Percentiles rank a stretch among this genome's conserved stretches.
Evolutionary conservation across 2,113 vertebrate species (phyloP).

Genomic region (Tautogolabrus adspersus): DNA sequence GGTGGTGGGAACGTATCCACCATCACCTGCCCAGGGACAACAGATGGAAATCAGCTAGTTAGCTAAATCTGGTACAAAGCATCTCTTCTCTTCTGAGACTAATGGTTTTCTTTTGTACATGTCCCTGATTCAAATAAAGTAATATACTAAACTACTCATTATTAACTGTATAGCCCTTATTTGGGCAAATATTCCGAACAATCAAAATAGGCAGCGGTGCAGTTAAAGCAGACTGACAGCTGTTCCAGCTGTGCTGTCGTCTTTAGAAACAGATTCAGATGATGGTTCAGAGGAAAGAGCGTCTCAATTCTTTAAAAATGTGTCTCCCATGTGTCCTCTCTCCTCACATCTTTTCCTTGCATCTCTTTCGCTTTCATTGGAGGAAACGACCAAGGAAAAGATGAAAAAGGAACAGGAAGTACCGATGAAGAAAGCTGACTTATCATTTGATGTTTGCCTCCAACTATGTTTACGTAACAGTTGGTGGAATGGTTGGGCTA

Average conservation of each 20-base stretch:
- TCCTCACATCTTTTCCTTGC: not conserved
- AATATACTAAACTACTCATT: not conserved
- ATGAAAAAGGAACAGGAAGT: not conserved
- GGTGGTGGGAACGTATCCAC: no score
- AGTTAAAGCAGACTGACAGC: not conserved
- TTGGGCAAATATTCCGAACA: not conserved
- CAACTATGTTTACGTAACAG: not conserved
- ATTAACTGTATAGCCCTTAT: not conserved
- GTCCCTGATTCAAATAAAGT: no score
- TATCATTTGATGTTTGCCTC: not conserved
- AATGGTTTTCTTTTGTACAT: no score
- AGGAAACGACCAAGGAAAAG: not conserved
- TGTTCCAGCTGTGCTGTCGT: not conserved
- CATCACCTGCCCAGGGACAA: no score
- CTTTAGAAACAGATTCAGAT: not conserved
- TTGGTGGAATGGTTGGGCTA: not conserved
- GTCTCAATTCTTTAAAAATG: not conserved
- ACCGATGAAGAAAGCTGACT: not conserved
- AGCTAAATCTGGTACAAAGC: no score
- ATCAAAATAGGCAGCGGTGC: not conserved
- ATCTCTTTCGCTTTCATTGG: not conserved
- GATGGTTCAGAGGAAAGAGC: not conserved
- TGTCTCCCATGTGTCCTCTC: not conserved
- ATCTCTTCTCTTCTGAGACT: no score
- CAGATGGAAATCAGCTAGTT: no score